These are phyloP conservation scores for Drosophila pseudoananassae DNA, from an alignment of 1,140 invertebrate species.

Conservation along the genomic window DNA sequence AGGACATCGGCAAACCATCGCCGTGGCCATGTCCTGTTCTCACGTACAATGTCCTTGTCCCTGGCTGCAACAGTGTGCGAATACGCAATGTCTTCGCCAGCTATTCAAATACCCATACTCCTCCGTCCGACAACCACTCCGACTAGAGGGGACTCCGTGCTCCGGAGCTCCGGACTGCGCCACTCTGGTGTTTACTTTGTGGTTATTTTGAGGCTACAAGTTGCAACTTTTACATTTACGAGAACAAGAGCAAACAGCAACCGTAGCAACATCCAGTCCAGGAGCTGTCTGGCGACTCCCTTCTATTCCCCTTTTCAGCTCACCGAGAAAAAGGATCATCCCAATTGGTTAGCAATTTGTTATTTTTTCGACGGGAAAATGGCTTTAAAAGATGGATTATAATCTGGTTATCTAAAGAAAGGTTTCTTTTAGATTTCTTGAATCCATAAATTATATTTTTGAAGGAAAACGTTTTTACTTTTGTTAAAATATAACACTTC, in stretches of 20 bases:
- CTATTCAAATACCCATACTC: constrained; percentile 76
- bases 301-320: constrained; percentile 1
- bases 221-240: constrained; percentile 77
- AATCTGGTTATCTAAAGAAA: too few relatives aligned
- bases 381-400: background rate
- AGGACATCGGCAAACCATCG: constrained; percentile 38
- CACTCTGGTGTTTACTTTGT: constrained; percentile 81
- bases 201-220: constrained; percentile 81
- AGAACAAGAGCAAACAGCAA: constrained; percentile 52
- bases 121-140: constrained; percentile 21
- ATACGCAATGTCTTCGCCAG: constrained; percentile 55
- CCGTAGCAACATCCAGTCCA: constrained; percentile 25
- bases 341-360: background rate
- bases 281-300: constrained; percentile 18
- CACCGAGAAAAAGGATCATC: constrained; percentile 2
- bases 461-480: too few relatives aligned
- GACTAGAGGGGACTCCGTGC: background rate
- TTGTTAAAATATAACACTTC: too few relatives aligned
- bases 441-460: too few relatives aligned
- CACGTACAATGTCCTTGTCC: constrained; percentile 57
- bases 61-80: constrained; percentile 38
- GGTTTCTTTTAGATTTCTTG: too few relatives aligned
- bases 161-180: constrained; percentile 28
- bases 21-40: constrained; percentile 20
- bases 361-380: background rate